Conservation (phyloP, 2,888 invertebrate genomes). For the Clanis bilineata region DNA sequence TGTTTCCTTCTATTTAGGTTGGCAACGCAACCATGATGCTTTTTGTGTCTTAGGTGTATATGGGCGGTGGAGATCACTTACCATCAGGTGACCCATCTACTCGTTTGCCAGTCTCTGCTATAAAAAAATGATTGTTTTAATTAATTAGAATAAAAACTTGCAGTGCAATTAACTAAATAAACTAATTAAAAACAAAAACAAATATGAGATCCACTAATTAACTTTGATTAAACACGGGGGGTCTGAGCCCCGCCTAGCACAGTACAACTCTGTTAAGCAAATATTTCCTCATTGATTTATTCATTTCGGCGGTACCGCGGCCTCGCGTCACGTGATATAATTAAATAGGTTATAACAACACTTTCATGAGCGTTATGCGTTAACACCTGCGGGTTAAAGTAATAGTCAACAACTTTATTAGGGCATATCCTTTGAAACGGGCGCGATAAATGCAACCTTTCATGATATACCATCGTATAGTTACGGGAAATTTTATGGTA, state of each 20-base stretch:
- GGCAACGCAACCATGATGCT: too few relatives aligned
- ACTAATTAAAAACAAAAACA: too few relatives aligned
- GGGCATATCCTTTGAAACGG: slow-evolving; percentile 8
- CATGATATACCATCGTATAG: background rate
- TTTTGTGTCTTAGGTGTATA: too few relatives aligned
- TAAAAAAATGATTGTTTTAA: too few relatives aligned
- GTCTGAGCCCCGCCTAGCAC: background rate
- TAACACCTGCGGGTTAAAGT: slow-evolving; percentile 50
- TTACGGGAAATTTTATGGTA: slow-evolving; percentile 4
- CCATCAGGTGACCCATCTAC: too few relatives aligned
- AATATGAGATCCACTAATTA: background rate
- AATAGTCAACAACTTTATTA: slow-evolving; percentile 39
- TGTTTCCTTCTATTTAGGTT: too few relatives aligned
- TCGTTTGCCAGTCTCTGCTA: too few relatives aligned
- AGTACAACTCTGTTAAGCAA: background rate
- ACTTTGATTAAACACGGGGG: background rate
- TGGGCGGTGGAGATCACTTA: too few relatives aligned
- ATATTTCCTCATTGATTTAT: slow-evolving; percentile 47
- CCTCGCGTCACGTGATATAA: slow-evolving; percentile 57
- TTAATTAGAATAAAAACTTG: too few relatives aligned
- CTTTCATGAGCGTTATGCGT: slow-evolving; percentile 53
- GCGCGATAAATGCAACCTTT: slow-evolving; percentile 6
- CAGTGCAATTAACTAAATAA: too few relatives aligned
- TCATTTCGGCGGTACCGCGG: slow-evolving; percentile 26
- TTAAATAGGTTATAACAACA: slow-evolving; percentile 44